These are phyloP conservation scores for Astreopora myriophthalma DNA, from an alignment of 64 coral and sea anemone species.

Conservation along the genomic window DNA sequence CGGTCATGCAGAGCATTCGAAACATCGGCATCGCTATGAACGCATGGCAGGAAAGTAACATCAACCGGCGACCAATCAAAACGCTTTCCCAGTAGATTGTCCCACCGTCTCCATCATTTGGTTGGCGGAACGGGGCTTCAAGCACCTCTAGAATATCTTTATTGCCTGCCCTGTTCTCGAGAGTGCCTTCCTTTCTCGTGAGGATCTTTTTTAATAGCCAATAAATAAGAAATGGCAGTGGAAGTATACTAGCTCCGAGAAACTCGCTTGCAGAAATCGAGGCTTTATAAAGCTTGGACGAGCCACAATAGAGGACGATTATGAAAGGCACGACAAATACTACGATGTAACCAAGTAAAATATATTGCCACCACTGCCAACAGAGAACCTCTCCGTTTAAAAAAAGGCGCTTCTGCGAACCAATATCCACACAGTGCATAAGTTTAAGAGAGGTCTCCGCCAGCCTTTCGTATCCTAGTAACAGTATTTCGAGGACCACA, in stretches of 20 bases:
- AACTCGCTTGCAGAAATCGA: conserved; percentile 39
- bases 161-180: neutral
- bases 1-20: neutral
- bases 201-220: conserved; percentile 7
- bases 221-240: conserved; percentile 44
- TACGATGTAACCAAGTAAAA: conserved; percentile 34
- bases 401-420: neutral
- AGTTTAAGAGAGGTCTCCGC: conserved; percentile 63
- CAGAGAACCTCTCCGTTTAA: conserved; percentile 60
- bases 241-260: conserved; percentile 44
- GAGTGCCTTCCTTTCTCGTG: neutral
- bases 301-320: conserved; percentile 45
- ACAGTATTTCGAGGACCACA: conserved; percentile 55
- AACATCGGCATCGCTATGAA: conserved; percentile 47
- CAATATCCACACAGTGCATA: conserved; percentile 38
- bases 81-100: conserved; percentile 77
- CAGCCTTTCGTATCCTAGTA: conserved; percentile 73
- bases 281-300: neutral
- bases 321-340: conserved; percentile 64
- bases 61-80: conserved; percentile 65
- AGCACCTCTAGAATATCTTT: conserved; percentile 40
- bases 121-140: conserved; percentile 45
- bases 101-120: conserved; percentile 6
- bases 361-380: conserved; percentile 75
- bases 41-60: conserved; percentile 34